phyloP scores from a whole-genome alignment of 2,888 invertebrate species.

The Zygogramma bicolorata region DNA sequence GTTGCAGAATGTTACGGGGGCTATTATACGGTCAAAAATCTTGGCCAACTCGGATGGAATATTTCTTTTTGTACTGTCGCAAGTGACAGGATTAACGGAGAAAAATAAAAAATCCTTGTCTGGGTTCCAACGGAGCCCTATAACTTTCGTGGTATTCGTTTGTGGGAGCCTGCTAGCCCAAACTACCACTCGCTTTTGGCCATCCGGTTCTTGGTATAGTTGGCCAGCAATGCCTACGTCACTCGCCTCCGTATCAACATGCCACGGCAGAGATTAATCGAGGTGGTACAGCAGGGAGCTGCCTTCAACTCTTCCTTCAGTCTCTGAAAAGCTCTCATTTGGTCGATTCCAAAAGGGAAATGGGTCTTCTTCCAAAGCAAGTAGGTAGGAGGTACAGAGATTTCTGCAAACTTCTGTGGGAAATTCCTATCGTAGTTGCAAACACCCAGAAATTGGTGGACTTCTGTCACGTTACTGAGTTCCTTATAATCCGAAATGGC shows the following conservation, averaged over 20 bases:
- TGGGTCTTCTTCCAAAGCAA: neutral
- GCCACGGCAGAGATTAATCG: neutral
- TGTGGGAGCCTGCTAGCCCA: slow-evolving; percentile 26
- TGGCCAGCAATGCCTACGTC: no score
- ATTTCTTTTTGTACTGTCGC: no score
- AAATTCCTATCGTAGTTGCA: slow-evolving; percentile 22
- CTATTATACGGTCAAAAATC: no score
- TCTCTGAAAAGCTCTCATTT: neutral
- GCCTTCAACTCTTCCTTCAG: neutral
- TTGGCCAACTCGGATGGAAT: no score
- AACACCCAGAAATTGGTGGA: slow-evolving; percentile 20
- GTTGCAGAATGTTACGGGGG: no score
- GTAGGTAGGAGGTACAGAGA: neutral
- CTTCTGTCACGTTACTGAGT: slow-evolving; percentile 20
- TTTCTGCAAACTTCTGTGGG: slow-evolving; percentile 18
- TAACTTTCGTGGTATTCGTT: no score
- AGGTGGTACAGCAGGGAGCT: neutral
- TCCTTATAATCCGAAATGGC: slow-evolving; percentile 22
- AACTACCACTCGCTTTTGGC: slow-evolving; percentile 7
- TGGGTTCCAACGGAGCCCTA: no score
- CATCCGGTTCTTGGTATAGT: no score
- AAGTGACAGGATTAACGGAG: no score
- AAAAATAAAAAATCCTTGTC: no score
- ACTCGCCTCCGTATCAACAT: neutral
- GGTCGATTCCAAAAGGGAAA: neutral